These are phyloP conservation scores for Halcyon malimbica DNA, from an alignment of 2,113 vertebrate genomes.

Conservation along the genomic window DNA sequence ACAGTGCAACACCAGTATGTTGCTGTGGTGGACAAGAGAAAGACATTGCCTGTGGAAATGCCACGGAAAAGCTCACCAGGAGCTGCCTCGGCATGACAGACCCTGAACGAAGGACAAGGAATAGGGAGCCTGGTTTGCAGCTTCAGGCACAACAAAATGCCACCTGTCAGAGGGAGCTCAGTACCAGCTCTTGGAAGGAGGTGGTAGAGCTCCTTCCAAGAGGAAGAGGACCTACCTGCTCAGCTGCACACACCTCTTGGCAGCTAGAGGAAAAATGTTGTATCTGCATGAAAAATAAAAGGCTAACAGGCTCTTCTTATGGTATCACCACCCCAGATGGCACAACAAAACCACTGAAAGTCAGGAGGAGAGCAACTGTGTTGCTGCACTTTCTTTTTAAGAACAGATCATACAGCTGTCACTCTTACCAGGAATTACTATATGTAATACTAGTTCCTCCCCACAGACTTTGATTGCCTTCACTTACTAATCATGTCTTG, in stretches of 20 bases:
- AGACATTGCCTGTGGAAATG: not conserved
- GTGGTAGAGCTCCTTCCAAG: not conserved
- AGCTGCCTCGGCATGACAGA: not conserved
- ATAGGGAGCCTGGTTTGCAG: not conserved
- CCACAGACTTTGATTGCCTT: not conserved
- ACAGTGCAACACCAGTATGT: not conserved
- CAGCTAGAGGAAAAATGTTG: accelerated
- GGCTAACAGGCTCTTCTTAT: not conserved
- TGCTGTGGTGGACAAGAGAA: not conserved
- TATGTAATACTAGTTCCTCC: not conserved
- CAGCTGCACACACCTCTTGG: not conserved
- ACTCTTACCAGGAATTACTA: not conserved
- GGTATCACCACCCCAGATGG: not conserved
- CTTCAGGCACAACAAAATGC: not conserved
- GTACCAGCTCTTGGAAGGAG: not conserved
- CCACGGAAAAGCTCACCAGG: not conserved
- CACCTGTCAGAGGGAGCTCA: not conserved
- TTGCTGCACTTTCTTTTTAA: not conserved
- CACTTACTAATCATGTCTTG: not conserved
- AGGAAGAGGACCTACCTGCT: not conserved
- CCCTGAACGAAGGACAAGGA: not conserved
- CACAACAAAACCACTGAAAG: not conserved
- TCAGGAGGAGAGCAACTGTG: not conserved
- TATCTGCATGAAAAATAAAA: not conserved
- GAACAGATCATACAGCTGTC: not conserved